A percentile compares a stretch with the other conserved stretches of the same genome.
These are phyloP conservation scores for Australoheros facetus DNA, from an alignment of 2,797 vertebrate genomes.

Conservation along the genomic window DNA sequence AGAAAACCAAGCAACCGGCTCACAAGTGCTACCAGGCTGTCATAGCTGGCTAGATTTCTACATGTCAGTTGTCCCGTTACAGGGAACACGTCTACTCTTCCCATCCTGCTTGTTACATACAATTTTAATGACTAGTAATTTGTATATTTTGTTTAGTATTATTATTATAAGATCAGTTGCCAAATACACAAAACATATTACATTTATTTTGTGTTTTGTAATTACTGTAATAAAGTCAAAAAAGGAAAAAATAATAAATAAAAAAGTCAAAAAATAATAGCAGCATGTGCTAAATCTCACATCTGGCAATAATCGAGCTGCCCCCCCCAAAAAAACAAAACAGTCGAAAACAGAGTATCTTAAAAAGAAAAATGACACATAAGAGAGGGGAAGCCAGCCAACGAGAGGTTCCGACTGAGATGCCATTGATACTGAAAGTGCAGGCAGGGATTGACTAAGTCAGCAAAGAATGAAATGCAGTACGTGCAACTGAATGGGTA, in stretches of 20 bases:
- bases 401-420: background rate
- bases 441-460: background rate
- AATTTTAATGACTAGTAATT: background rate
- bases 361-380: background rate
- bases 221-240: too few species aligned
- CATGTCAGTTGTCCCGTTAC: background rate
- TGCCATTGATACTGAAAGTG: background rate
- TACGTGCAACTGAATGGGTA: background rate
- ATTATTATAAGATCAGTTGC: background rate
- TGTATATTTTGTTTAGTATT: background rate
- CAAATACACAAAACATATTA: background rate
- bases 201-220: background rate
- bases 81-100: background rate
- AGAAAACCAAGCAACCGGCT: conserved; percentile 11
- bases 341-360: background rate
- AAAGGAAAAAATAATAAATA: too few species aligned
- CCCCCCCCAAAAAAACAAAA: too few species aligned
- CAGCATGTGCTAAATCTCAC: too few species aligned
- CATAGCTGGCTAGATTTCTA: conserved; percentile 17
- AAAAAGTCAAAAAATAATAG: too few species aligned
- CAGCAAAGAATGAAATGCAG: background rate
- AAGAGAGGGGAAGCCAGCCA: background rate
- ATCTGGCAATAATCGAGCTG: too few species aligned
- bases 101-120: background rate
- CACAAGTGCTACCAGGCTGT: conserved; percentile 20